Evolutionary conservation across 2,888 invertebrate genomes (phyloP).

Genomic region (Drosophila phalerata): DNA sequence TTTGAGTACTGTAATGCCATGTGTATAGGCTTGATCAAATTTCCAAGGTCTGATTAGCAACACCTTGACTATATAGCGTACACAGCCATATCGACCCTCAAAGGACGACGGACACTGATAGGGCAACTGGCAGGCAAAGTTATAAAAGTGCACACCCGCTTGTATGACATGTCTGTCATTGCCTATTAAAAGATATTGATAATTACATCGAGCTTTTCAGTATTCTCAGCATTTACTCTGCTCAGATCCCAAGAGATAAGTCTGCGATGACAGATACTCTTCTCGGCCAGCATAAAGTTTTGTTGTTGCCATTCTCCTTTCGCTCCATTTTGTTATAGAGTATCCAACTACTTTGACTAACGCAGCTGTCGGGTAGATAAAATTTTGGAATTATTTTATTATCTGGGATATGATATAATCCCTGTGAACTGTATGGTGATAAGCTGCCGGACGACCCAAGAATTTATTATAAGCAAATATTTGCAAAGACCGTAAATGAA

Average conservation of each 20-base stretch:
- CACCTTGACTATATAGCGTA: conserved; percentile 92
- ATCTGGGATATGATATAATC: conserved; percentile 14
- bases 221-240: conserved; percentile 82
- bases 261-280: conserved; percentile 86
- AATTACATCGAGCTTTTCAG: neutral
- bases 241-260: conserved; percentile 86
- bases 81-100: conserved; percentile 90
- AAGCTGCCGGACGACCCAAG: conserved; percentile 1
- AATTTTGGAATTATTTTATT: conserved; percentile 3
- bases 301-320: conserved; percentile 54
- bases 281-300: conserved; percentile 76
- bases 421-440: neutral
- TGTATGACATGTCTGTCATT: conserved; percentile 59
- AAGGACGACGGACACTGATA: conserved; percentile 91
- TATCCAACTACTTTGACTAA: conserved; percentile 77
- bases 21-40: conserved; percentile 91
- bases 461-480: conserved; percentile 6
- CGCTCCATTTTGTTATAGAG: conserved; percentile 79
- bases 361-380: conserved; percentile 55
- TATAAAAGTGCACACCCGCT: conserved; percentile 86
- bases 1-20: conserved; percentile 91
- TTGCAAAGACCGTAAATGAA: neutral
- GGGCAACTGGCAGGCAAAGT: conserved; percentile 86
- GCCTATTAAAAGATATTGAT: conserved; percentile 23
- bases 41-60: conserved; percentile 93